A percentile compares a stretch with the other conserved stretches of the same genome.
Conservation (phyloP, 2,888 invertebrate genomes). For the Tanytarsus gracilentus region DNA sequence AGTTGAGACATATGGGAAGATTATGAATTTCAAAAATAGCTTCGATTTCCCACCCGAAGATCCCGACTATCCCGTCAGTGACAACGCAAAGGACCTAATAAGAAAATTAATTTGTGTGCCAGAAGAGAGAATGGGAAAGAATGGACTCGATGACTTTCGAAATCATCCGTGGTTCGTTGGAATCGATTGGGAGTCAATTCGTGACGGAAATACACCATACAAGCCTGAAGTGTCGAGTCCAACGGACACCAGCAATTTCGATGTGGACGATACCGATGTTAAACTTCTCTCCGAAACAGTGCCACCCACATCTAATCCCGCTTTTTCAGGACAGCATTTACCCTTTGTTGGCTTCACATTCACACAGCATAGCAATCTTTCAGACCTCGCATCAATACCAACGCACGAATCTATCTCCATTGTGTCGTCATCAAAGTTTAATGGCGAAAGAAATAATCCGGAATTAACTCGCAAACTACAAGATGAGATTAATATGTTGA, state of each 20-base stretch:
- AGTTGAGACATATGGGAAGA: slow-evolving; percentile 94
- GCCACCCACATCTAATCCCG: slow-evolving; percentile 80
- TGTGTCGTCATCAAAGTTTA: slow-evolving; percentile 14
- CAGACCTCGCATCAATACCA: slow-evolving; percentile 39
- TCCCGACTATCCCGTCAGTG: slow-evolving; percentile 63
- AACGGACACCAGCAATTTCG: slow-evolving; percentile 94
- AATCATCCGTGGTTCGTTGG: slow-evolving; percentile 86
- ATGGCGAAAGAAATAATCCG: slow-evolving; percentile 36
- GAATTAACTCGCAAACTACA: slow-evolving; percentile 47
- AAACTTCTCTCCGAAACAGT: slow-evolving; percentile 67
- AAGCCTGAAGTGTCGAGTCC: slow-evolving; percentile 83
- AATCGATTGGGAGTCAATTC: slow-evolving; percentile 78
- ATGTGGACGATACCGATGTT: slow-evolving; percentile 85
- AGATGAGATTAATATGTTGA: slow-evolving; percentile 68
- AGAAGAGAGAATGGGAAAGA: slow-evolving; percentile 77
- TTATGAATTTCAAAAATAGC: slow-evolving; percentile 94
- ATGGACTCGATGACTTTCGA: slow-evolving; percentile 88
- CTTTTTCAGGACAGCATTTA: slow-evolving; percentile 88
- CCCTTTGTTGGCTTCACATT: slow-evolving; percentile 95
- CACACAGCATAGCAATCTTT: slow-evolving; percentile 54
- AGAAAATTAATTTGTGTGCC: slow-evolving; percentile 79
- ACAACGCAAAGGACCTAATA: slow-evolving; percentile 88
- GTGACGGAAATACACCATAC: slow-evolving; percentile 78
- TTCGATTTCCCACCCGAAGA: slow-evolving; percentile 84
- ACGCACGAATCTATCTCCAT: neutral